Evolutionary conservation across 1,140 invertebrate species (phyloP), one percentile per base, ranked within the genome.

Genomic region (Atopsyche davidsoni): DNA sequence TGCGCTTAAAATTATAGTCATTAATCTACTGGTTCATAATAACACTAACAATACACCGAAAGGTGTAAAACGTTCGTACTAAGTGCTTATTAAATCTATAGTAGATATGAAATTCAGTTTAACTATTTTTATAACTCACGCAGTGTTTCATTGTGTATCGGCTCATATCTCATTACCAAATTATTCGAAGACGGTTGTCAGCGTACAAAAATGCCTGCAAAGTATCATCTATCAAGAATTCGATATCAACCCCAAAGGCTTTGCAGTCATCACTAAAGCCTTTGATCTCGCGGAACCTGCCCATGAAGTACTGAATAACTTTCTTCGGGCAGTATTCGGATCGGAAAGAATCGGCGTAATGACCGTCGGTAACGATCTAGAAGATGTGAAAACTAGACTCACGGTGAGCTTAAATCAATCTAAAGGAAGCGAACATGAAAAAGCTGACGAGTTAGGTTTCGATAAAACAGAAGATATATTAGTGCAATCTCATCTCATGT

Each of bases 401-500:
- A 28, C 6, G 24, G 24, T 6, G 6, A n/a, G n/a, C n/a, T n/a
- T 28, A 6, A 28, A 28, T 28, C 24, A 28, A 7, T 28, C 21
- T 6, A 22, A 10, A 21, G 13, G 16, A 4, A 23, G 28, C 4
- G 42, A 42, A 9, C 40, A 49, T 9, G 35, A 41, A 1, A 49
- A 52, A 16, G n/a, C 17, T 3, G 52, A 55, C 22, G 52, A 51
- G n/a, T 18, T 58, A 9, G 48, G 41, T 10, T 2, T 54, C 4
- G 23, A 35, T 31, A 7, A 31, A 3, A 14, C 17, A 2, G 57
- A 58, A 10, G 57, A 55, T 22, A n/a, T 45, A 9, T 52, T 55
- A 14, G 45, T 58, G 10, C 57, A 58, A 28, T 52, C 57, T 9
- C 57, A 58, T 39, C 17, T 55, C 3, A 24, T 47, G 10, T 58